Conservation (phyloP, 2,113 vertebrate species). For the Phalacrocorax brasilianus region DNA sequence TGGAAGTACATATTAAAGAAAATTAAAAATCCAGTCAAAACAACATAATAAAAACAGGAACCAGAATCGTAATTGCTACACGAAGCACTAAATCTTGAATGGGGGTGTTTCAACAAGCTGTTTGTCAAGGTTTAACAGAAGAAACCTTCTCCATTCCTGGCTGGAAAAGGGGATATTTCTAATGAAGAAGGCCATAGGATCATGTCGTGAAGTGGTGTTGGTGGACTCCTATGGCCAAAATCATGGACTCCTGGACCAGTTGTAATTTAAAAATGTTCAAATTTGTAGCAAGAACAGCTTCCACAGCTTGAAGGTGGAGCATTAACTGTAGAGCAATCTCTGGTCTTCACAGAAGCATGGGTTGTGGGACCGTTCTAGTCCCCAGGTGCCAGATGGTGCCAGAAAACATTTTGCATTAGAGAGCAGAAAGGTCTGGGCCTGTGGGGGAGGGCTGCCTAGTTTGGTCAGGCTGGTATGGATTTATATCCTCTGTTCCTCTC, state of each 20-base stretch:
- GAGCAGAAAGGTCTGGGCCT: neutral
- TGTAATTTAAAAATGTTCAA: neutral
- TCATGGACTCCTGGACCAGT: neutral
- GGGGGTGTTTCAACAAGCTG: neutral
- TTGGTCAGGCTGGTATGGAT: neutral
- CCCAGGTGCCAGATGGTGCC: neutral
- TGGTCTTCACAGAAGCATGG: neutral
- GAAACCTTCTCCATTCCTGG: neutral
- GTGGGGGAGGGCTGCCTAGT: neutral
- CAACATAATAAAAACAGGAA: neutral
- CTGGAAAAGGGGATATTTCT: neutral
- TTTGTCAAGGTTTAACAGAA: neutral
- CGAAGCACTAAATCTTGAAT: neutral
- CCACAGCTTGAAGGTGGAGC: neutral
- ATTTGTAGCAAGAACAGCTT: neutral
- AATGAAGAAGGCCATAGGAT: rapidly evolving
- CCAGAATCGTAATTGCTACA: neutral
- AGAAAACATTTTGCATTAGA: neutral
- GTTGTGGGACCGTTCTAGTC: neutral
- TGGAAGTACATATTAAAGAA: neutral
- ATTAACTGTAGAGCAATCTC: neutral
- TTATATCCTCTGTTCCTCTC: neutral
- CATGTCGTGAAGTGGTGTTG: rapidly evolving
- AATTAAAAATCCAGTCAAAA: conserved; percentile 37
- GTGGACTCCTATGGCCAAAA: neutral